phyloP scores from a whole-genome alignment of 2,113 vertebrate genomes.

The Toxotes jaculatrix region DNA sequence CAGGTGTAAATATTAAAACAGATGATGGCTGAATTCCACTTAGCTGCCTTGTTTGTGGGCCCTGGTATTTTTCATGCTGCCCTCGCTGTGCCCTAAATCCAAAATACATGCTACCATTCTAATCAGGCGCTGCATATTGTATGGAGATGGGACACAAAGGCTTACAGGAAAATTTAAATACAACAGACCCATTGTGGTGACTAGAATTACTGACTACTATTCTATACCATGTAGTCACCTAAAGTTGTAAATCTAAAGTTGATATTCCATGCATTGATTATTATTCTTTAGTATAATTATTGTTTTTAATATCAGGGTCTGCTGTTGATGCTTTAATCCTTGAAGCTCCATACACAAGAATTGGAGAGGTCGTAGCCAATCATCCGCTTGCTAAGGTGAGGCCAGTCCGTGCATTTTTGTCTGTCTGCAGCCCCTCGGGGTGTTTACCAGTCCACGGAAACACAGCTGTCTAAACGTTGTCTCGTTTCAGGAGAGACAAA shows the following conservation, averaged over 20 bases:
- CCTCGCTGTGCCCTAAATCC: too few relatives aligned
- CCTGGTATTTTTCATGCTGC: too few relatives aligned
- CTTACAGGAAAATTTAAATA: too few relatives aligned
- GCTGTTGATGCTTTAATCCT: slow-evolving; percentile 84
- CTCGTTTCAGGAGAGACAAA: background rate
- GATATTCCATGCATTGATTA: background rate
- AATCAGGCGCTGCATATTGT: too few relatives aligned
- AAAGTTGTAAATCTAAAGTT: background rate
- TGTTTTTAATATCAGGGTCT: slow-evolving; percentile 46
- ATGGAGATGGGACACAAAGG: too few relatives aligned
- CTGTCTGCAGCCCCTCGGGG: background rate
- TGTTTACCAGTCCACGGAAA: background rate
- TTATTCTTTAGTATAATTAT: background rate
- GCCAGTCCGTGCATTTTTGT: background rate
- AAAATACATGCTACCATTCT: too few relatives aligned
- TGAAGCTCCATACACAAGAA: slow-evolving; percentile 86
- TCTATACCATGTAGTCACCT: background rate
- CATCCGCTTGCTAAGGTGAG: slow-evolving; percentile 83
- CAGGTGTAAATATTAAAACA: too few relatives aligned
- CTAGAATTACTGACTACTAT: too few relatives aligned
- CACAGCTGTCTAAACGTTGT: background rate
- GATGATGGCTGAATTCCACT: too few relatives aligned
- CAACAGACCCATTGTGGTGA: too few relatives aligned
- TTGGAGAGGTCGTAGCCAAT: slow-evolving; percentile 73
- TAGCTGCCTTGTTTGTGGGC: too few relatives aligned